These are phyloP conservation scores for Syrmaticus mikado DNA, from an alignment of 2,113 vertebrate species.

Conservation along the genomic window DNA sequence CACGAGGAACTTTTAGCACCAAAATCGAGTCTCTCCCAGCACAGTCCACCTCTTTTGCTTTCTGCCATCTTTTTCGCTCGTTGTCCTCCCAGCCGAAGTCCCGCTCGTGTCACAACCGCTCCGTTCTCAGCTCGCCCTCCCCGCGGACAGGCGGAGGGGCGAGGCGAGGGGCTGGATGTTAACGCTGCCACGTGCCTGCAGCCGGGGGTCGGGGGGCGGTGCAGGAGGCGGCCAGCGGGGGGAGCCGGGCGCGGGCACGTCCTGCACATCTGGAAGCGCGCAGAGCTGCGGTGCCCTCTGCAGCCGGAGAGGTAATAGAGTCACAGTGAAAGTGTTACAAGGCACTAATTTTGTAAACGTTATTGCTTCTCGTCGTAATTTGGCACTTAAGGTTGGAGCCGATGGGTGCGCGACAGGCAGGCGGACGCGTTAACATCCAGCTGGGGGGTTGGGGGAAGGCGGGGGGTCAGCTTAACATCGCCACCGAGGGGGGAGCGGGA, in stretches of 20 bases:
- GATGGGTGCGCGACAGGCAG: constrained; percentile 70
- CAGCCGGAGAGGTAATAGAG: constrained; percentile 86
- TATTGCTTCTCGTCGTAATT: constrained; percentile 84
- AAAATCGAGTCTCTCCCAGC: constrained; percentile 84
- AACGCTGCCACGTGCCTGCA: constrained; percentile 85
- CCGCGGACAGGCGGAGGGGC: not conserved
- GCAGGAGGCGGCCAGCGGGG: constrained; percentile 75
- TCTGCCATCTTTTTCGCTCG: not conserved
- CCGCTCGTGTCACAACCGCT: constrained; percentile 76
- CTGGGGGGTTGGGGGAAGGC: not conserved
- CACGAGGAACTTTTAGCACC: constrained; percentile 86
- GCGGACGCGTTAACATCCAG: constrained; percentile 70
- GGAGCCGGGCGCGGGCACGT: constrained; percentile 79
- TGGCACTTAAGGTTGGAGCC: constrained; percentile 85
- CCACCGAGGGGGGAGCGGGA: constrained; percentile 36
- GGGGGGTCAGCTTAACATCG: constrained; percentile 78
- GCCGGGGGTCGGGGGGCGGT: constrained; percentile 65
- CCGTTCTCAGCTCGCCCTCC: constrained; percentile 78
- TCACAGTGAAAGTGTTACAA: constrained; percentile 86
- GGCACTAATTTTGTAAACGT: constrained; percentile 88
- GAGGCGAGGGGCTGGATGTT: constrained; percentile 55
- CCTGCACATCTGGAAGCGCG: constrained; percentile 75
- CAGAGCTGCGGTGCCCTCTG: constrained; percentile 85
- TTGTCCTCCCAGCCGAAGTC: constrained; percentile 77
- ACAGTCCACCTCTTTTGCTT: constrained; percentile 76